Conservation (phyloP, 2,797 vertebrate genomes). For the Gadopsis bispinosus region DNA sequence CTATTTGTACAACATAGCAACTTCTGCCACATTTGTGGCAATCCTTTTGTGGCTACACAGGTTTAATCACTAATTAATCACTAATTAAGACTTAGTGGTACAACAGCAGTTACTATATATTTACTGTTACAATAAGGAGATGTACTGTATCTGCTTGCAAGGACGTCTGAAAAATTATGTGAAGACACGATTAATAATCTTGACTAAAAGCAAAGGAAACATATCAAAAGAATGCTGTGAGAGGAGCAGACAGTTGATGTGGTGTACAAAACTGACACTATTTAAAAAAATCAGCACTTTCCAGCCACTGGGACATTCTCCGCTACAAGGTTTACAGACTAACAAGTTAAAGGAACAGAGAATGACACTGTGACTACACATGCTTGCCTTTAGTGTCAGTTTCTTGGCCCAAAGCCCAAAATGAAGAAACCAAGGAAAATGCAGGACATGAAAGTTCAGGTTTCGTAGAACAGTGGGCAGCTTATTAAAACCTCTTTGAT, state of each 20-base stretch:
- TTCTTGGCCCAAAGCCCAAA: constrained; percentile 86
- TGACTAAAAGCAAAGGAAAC: constrained; percentile 43
- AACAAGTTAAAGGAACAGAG: constrained; percentile 94
- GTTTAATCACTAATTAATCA: not conserved
- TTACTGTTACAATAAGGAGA: not conserved
- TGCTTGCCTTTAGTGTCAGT: constrained; percentile 93
- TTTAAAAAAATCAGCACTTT: constrained; percentile 63
- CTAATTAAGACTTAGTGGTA: constrained; percentile 1
- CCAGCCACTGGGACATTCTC: constrained; percentile 83
- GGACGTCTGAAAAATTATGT: not conserved
- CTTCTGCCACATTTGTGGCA: not conserved
- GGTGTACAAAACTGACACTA: constrained; percentile 67
- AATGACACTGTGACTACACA: constrained; percentile 94
- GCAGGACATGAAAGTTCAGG: constrained; percentile 93
- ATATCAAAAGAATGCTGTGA: constrained; percentile 38
- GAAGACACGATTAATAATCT: not conserved
- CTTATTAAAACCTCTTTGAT: constrained; percentile 99
- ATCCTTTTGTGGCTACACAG: not conserved
- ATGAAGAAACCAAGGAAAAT: constrained; percentile 90
- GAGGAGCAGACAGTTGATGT: constrained; percentile 59
- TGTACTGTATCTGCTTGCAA: not conserved
- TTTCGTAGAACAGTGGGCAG: constrained; percentile 94
- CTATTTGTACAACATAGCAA: not conserved
- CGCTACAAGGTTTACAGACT: constrained; percentile 89
- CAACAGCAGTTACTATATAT: not conserved